phyloP scores from a whole-genome alignment of 92 coral and sea anemone species.

The Phenganax marumi region DNA sequence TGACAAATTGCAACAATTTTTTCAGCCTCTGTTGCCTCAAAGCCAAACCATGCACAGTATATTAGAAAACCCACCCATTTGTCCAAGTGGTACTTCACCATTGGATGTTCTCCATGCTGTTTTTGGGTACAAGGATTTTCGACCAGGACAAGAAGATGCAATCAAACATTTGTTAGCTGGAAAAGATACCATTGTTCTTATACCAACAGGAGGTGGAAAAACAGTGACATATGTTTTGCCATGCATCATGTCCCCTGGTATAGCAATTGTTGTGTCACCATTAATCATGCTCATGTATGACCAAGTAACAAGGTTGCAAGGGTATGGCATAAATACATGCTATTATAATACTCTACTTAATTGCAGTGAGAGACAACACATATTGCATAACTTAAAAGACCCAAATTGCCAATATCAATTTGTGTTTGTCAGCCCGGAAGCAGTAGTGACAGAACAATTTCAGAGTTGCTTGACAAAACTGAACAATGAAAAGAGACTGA shows the following conservation, averaged over 20 bases:
- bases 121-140: conserved; percentile 36
- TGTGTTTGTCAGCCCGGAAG: conserved; percentile 50
- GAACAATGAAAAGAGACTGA: conserved; percentile 12
- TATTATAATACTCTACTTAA: conserved; percentile 29
- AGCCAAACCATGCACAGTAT: background rate
- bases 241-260: conserved; percentile 38
- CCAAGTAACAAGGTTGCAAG: conserved; percentile 41
- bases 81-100: background rate
- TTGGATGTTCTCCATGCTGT: conserved; percentile 23
- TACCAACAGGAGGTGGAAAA: conserved; percentile 60
- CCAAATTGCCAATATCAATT: conserved; percentile 49
- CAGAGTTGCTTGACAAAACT: conserved; percentile 36
- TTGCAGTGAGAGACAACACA: conserved; percentile 43
- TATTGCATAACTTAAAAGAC: conserved; percentile 38
- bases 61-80: background rate
- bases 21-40: conserved; percentile 1
- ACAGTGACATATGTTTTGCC: conserved; percentile 44
- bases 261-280: conserved; percentile 48
- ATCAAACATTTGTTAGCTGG: conserved; percentile 25
- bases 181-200: conserved; percentile 40
- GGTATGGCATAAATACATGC: conserved; percentile 46
- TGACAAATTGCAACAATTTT: background rate
- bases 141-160: conserved; percentile 41
- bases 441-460: conserved; percentile 44
- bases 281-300: conserved; percentile 42